Base-by-base conservation (phyloP, 2,888 invertebrate species). In the Meghimatium bilineatum region DNA sequence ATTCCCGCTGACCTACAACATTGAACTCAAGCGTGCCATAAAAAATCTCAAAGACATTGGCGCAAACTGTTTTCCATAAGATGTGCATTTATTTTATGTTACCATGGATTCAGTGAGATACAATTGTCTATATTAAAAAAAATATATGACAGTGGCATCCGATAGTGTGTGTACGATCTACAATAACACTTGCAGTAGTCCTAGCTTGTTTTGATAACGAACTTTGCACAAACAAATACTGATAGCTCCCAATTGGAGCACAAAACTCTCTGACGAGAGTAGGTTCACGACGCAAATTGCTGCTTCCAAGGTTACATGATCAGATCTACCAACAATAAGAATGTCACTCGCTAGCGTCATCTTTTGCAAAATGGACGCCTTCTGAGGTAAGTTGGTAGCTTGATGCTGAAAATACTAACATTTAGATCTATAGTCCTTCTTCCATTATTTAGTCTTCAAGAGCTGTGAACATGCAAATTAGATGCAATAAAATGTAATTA, bases 221-320 rank as follows among this genome's bases (percentile, higher is more conserved):
- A 66, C 6, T 66, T 29, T 32, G 66, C 66, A 66, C 66, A 29
- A 32, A 66, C 32, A 32, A 29, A 66, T 8, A 66, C 66, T 32
- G 66, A 2, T 32, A 66, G 12, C 66, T 17, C 17, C 12, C 29
- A 8, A n/a, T 26, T 63, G 26, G 8, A 63, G 20, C 44, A 75
- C 23, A 74, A 26, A 44, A 49, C 36, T 23, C 3, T 72, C 72
- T 72, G 72, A 38, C 38, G 72, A 72, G 72, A 44, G 29, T 2
- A 66, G 26, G 3, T 32, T 38, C 72, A 44, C 72, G 26, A 72
- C 67, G 26, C n/a, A 38, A 44, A 38, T 44, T 36, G 8, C 14
- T 44, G 72, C 72, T 72, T 38, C 72, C 72, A 38, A 26, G 38
- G 72, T 72, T 38, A 72, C 44, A 69, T 29, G 74, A 49, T 14